Base-by-base conservation (phyloP, 2,113 vertebrate genomes). In the Xiphias gladius region DNA sequence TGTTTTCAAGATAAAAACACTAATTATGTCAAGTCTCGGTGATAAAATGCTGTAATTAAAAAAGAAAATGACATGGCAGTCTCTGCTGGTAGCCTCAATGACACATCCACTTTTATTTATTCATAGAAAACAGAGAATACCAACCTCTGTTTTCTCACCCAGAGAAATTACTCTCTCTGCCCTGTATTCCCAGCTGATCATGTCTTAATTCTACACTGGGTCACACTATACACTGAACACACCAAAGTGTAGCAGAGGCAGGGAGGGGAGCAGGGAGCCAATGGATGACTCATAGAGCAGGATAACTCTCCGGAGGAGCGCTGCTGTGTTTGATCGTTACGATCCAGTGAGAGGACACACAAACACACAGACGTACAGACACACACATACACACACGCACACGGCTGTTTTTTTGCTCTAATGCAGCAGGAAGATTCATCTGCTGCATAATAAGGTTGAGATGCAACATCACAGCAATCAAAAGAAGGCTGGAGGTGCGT, bases 321-420 rank as follows among this genome's bases (percentile, higher is more conserved):
- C 81, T 67, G 83, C 74, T 87, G 75, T 92, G 87, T 93, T 92
- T 89, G 83, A 89, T 91, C 76, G 76, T 85, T 54, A 35, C 39
- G 11, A 61, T 82, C 90, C 46, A 88, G 35, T 14, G 78, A 84
- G 89, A 81, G 24, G 20, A 55, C 3, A 69, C 22, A 1, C n/a
- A 66, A 14, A 43, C 24, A 50, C 30, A 57, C 62, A 58, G 12
- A 24, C 32, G 46, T 28, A 73, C 22, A 1, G 19, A 61, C 13
- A 43, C 24, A 0, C 20, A 55, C 37, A 55, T 2, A n/a, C 12
- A 43, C 26, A 72, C 24, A 73, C 22, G 1, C n/a, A 66, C 20
- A 39, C 19, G 12, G 24, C 19, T 86, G 83, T 66, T 82, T 86
- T 71, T 35, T 76, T 20, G 41, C 58, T 78, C 3, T 77, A 48